These are phyloP conservation scores for Ophion ellenae DNA, from an alignment of 2,888 invertebrate species.

Conservation along the genomic window DNA sequence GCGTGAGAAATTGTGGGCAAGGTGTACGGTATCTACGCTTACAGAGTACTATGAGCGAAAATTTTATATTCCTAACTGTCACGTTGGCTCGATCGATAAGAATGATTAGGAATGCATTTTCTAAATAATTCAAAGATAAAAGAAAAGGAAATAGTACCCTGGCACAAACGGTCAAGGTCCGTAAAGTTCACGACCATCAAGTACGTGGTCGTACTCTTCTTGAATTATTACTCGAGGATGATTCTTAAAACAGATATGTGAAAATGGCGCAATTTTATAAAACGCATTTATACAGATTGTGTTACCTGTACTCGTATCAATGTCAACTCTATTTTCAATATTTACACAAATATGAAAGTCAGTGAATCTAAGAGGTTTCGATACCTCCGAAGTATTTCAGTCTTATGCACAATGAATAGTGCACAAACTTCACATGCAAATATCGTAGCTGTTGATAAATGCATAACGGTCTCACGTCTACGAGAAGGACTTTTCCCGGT, in stretches of 20 bases:
- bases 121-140: background rate
- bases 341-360: background rate
- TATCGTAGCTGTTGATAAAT: background rate
- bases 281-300: background rate
- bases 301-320: background rate
- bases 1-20: background rate
- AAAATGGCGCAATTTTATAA: background rate
- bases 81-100: background rate
- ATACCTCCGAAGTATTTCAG: too few species aligned
- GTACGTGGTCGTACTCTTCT: background rate
- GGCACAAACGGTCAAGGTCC: background rate
- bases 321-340: background rate
- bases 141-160: background rate
- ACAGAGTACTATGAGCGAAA: background rate
- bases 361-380: too few species aligned
- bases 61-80: background rate
- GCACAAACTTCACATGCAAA: too few species aligned
- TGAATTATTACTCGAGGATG: background rate
- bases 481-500: background rate
- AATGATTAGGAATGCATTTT: background rate
- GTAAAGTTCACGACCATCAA: background rate
- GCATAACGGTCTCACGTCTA: background rate
- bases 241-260: background rate
- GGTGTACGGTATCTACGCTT: background rate
- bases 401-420: too few species aligned